Evolutionary conservation across 2,888 invertebrate genomes (phyloP), one percentile per base, ranked within the genome.

Genomic region (Dasypogon diadema): DNA sequence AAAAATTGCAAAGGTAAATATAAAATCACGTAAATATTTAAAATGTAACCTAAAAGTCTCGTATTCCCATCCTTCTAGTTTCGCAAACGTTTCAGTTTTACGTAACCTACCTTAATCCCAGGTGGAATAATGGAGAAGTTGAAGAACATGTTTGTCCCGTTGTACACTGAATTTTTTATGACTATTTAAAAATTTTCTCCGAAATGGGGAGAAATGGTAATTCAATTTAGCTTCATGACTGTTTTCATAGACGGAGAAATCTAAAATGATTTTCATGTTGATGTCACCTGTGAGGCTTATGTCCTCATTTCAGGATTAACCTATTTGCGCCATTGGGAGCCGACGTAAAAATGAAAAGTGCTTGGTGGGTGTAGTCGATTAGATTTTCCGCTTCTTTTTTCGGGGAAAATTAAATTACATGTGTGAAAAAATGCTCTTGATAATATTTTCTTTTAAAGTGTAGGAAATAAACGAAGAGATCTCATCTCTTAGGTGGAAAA

Each of bases 241-340:
- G n/a, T 42, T 46, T 16, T 18, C 14, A 10, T 18, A 16, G 26
- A n/a, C 14, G 65, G 48, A 8, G 65, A 12, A 65, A 46, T 65
- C 65, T 65, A 65, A 65, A 65, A 65, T 65, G 65, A 46, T 65
- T 65, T 65, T 65, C 65, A 14, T 65, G 65, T 65, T 65, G 65
- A 65, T 65, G 65, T 65, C 65, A 65, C 65, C 65, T 46, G 22
- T 48, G 65, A 22, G 65, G 24, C 21, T 24, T 37, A 21, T 37
- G 60, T 34, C 42, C 21, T 46, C 65, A 48, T 21, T 24, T 48
- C 21, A 37, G 46, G 46, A 22, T 37, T 22, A 22, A 34, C 22
- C 24, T 48, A 65, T 65, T 22, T 48, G 46, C 48, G 21, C 18
- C 42, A 65, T 22, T 65, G 42, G 14, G n/a, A n/a, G 48, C 6